Evolutionary conservation across 2,113 vertebrate species (phyloP).

Genomic region (Dermatemys mawii): DNA sequence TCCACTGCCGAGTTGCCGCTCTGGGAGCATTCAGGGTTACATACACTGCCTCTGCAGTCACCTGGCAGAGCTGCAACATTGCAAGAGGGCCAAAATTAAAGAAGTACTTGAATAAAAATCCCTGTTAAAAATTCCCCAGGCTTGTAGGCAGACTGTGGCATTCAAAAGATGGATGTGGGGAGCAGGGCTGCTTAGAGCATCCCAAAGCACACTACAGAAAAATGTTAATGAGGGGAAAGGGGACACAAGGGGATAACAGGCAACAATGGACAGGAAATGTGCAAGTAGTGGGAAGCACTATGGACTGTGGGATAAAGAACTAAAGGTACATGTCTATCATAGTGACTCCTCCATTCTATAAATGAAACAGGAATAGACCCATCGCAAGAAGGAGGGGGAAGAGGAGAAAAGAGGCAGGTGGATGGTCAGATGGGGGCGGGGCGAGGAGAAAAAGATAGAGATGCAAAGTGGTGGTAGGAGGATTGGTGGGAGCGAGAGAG

Average conservation of each 20-base stretch:
- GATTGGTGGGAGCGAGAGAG: not conserved
- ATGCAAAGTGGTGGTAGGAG: not conserved
- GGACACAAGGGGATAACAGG: not conserved
- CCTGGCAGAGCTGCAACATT: slow-evolving; percentile 38
- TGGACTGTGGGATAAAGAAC: not conserved
- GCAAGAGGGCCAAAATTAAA: not conserved
- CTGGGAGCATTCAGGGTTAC: slow-evolving; percentile 7
- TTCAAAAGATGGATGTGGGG: not conserved
- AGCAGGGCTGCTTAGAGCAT: not conserved
- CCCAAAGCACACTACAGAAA: not conserved
- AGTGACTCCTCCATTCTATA: not conserved
- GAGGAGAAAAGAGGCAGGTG: not conserved
- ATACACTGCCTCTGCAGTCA: not conserved
- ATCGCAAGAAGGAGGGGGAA: not conserved
- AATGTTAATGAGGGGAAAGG: not conserved
- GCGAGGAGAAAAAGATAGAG: not conserved
- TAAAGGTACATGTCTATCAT: not conserved
- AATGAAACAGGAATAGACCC: not conserved
- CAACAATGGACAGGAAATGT: not conserved
- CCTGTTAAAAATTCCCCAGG: not conserved
- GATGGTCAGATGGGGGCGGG: not conserved
- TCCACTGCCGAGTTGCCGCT: accelerated
- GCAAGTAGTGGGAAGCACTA: not conserved
- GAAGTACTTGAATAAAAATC: not conserved
- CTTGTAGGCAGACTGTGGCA: slow-evolving; percentile 13